Evolutionary conservation across 2,888 invertebrate genomes (phyloP).

Genomic region (Dryadula phaetusa): DNA sequence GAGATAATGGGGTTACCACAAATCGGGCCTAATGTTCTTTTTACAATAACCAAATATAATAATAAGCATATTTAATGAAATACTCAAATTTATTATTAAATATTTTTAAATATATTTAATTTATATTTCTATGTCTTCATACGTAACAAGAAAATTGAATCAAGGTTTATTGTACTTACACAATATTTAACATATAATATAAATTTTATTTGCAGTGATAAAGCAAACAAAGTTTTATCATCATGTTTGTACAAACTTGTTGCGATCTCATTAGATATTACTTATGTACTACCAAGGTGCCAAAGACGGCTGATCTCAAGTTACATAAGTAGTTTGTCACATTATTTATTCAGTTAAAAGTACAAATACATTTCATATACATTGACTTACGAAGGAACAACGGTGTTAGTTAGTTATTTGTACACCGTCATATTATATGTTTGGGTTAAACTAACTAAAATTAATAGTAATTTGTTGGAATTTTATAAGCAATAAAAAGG

Average conservation of each 20-base stretch:
- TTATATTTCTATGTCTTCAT: background rate
- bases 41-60: background rate
- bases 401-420: constrained; percentile 8
- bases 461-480: constrained; percentile 18
- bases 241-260: constrained; percentile 22
- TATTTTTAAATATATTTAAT: too few species aligned
- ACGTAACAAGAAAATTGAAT: background rate
- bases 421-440: constrained; percentile 47
- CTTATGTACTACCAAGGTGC: constrained; percentile 9
- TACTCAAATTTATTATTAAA: background rate
- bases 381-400: constrained; percentile 27
- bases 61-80: background rate
- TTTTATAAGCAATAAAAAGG: constrained; percentile 26
- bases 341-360: constrained; percentile 35
- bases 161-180: constrained; percentile 3
- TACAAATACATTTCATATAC: constrained; percentile 36
- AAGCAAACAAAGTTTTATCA: constrained; percentile 20
- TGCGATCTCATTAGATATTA: constrained; percentile 23
- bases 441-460: constrained; percentile 39
- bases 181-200: constrained; percentile 9
- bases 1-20: constrained; percentile 15
- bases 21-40: constrained; percentile 16
- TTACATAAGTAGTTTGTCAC: constrained; percentile 22
- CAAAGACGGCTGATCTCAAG: constrained; percentile 20
- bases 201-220: constrained; percentile 20